phyloP scores from a whole-genome alignment of 2,113 vertebrate species.

The Serilophus lunatus region DNA sequence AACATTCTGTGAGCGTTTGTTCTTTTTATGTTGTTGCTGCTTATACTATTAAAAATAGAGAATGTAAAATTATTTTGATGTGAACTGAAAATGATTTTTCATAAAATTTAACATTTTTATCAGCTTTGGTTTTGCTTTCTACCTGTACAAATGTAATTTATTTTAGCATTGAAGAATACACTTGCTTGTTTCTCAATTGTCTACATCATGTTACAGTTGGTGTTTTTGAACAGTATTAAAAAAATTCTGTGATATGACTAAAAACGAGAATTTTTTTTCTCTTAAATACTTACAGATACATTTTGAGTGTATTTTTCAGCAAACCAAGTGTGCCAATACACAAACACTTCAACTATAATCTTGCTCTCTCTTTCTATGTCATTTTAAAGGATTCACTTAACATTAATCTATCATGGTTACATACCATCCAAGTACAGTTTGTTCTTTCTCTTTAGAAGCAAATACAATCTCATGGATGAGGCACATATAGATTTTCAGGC shows the following conservation, averaged over 20 bases:
- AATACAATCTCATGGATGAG: background rate
- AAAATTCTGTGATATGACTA: slow-evolving; percentile 77
- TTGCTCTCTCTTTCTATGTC: background rate
- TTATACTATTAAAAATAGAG: slow-evolving; percentile 85
- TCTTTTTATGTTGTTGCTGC: slow-evolving; percentile 80
- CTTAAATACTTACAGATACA: background rate
- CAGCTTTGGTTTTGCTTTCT: slow-evolving; percentile 85
- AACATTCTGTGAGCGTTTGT: slow-evolving; percentile 76
- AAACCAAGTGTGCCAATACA: background rate
- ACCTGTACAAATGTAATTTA: slow-evolving; percentile 86
- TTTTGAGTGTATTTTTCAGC: slow-evolving; percentile 1
- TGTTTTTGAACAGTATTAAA: slow-evolving; percentile 94
- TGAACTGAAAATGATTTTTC: slow-evolving; percentile 85
- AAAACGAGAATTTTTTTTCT: slow-evolving; percentile 46
- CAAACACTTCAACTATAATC: background rate
- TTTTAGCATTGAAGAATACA: slow-evolving; percentile 79
- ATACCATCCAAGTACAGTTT: background rate
- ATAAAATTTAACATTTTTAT: slow-evolving; percentile 87
- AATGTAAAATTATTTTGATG: slow-evolving; percentile 91
- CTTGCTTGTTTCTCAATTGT: slow-evolving; percentile 83
- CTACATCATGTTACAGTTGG: slow-evolving; percentile 83
- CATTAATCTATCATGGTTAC: background rate
- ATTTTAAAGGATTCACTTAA: background rate
- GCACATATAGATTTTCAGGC: background rate
- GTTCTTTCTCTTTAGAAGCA: background rate